A percentile compares a stretch with the other conserved stretches of the same genome.
phyloP scores from a whole-genome alignment of 2,113 vertebrate species.

The Toxotes chatareus region DNA sequence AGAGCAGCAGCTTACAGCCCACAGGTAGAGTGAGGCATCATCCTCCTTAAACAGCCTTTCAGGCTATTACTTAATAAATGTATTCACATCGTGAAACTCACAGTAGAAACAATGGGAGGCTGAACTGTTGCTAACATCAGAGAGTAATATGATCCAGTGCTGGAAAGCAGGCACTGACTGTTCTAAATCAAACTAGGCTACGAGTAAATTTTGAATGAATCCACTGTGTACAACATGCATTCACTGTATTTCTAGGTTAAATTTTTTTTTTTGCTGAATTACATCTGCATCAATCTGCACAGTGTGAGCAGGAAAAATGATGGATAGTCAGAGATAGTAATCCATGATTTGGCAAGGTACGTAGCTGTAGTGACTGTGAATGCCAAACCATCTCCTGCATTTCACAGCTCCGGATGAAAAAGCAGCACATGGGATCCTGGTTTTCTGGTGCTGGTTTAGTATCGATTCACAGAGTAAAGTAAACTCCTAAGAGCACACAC shows the following conservation, averaged over 20 bases:
- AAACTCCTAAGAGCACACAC: background rate
- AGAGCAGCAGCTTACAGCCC: background rate
- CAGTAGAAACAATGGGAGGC: background rate
- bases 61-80: too few relatives aligned
- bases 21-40: background rate
- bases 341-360: background rate
- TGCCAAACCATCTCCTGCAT: too few relatives aligned
- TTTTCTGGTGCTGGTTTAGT: background rate
- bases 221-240: constrained; percentile 2
- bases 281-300: background rate
- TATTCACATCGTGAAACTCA: too few relatives aligned
- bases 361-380: background rate
- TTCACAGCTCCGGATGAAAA: too few relatives aligned
- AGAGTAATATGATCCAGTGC: background rate
- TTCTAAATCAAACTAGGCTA: constrained; percentile 6
- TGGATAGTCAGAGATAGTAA: background rate
- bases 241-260: background rate
- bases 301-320: background rate
- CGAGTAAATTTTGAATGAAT: constrained; percentile 12
- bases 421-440: too few relatives aligned
- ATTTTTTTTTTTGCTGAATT: constrained; percentile 1
- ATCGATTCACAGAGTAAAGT: background rate
- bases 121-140: background rate
- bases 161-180: constrained; percentile 3
- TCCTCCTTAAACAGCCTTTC: too few relatives aligned